Evolutionary conservation across 1,140 invertebrate species (phyloP).

Genomic region (Eubasilissa regina): DNA sequence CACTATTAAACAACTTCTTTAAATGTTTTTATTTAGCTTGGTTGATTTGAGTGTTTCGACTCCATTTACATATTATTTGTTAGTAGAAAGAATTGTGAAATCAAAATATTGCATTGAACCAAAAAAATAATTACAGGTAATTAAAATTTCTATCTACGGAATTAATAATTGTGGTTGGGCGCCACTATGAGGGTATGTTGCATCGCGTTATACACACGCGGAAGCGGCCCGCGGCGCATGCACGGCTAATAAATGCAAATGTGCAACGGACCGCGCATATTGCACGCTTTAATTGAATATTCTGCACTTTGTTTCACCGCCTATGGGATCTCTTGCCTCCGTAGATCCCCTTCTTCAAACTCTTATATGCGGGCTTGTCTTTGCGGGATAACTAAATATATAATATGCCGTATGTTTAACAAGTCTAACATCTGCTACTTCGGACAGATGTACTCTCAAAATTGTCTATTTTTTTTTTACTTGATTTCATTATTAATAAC

Average conservation of each 20-base stretch:
- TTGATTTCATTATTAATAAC: too few species aligned
- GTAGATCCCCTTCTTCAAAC: neutral
- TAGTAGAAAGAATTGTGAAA: too few species aligned
- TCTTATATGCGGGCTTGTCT: slow-evolving; percentile 17
- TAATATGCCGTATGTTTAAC: too few species aligned
- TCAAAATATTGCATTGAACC: neutral
- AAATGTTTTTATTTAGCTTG: too few species aligned
- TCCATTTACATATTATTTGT: too few species aligned
- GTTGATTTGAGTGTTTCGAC: too few species aligned
- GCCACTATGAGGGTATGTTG: neutral
- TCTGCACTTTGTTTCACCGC: slow-evolving; percentile 50
- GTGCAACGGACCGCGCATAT: slow-evolving; percentile 57
- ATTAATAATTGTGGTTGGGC: neutral
- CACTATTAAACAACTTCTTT: too few species aligned
- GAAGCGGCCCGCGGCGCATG: slow-evolving; percentile 47
- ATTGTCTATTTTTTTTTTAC: too few species aligned
- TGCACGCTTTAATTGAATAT: slow-evolving; percentile 51
- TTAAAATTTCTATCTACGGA: too few species aligned
- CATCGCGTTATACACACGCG: slow-evolving; percentile 35
- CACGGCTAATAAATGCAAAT: slow-evolving; percentile 51
- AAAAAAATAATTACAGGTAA: neutral
- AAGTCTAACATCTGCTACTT: too few species aligned
- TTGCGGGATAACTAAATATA: neutral
- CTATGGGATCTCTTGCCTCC: slow-evolving; percentile 7
- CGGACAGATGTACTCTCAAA: too few species aligned